Percentiles rank a stretch among this genome's conserved stretches.
Conservation (phyloP, 1,140 invertebrate genomes). For the Drosophila takahashii region DNA sequence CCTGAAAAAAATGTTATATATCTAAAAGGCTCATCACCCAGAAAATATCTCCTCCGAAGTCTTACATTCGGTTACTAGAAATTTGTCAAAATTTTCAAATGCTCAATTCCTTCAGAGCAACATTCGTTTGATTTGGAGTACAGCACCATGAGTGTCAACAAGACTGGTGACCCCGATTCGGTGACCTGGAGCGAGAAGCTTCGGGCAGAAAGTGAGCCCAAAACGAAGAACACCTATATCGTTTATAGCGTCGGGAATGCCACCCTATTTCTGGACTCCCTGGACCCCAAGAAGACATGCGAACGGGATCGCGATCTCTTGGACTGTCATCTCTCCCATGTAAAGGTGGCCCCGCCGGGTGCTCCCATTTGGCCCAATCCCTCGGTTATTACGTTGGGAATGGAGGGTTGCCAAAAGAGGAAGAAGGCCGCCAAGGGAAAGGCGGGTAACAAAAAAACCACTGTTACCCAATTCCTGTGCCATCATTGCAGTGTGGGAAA, state of each 20-base stretch:
- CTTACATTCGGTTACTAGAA: not conserved
- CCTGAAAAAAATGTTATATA: no score
- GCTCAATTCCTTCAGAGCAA: not conserved
- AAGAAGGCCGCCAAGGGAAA: not conserved
- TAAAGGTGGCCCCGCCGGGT: conserved; percentile 18
- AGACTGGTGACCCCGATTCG: no score
- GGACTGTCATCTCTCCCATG: conserved; percentile 34
- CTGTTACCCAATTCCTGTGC: not conserved
- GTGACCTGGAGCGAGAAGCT: not conserved
- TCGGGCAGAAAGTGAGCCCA: not conserved
- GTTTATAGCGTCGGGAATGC: conserved; percentile 56
- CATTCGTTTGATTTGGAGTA: conserved; percentile 11
- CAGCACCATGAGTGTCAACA: not conserved
- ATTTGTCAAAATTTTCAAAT: conserved; percentile 11
- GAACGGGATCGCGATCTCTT: conserved; percentile 32
- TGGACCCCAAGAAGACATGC: conserved; percentile 18
- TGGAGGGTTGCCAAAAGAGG: not conserved
- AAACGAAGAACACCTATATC: conserved; percentile 46
- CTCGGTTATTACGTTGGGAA: conserved; percentile 36
- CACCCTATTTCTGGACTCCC: conserved; percentile 44
- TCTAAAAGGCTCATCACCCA: not conserved
- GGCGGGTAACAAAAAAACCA: not conserved
- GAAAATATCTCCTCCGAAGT: not conserved
- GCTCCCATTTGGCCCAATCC: conserved; percentile 45
- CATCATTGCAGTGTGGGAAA: not conserved